Evolutionary conservation across 2,113 vertebrate species (phyloP), one percentile per base, ranked within the genome.

Genomic region (Austrofundulus limnaeus): DNA sequence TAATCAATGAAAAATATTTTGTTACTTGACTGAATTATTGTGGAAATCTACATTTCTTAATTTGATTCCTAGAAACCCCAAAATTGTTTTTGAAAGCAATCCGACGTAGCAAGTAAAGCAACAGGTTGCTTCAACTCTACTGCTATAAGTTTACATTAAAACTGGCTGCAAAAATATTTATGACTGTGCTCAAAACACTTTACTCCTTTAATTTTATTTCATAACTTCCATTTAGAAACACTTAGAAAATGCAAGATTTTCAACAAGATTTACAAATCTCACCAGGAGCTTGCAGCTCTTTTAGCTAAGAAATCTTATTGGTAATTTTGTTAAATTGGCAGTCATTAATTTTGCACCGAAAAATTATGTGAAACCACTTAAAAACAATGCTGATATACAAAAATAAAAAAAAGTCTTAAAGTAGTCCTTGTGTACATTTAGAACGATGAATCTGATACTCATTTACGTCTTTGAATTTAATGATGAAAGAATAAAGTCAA

Each of bases 201-300:
- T 28, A 4, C 7, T 4, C 28, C 28, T 28, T 28, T 28, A 28
- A n/a, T 28, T 28, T 28, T 28, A 28, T 28, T 28, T 28, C 3
- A 28, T 28, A 28, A 0, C 2, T 42, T 42, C 14, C 3, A 15
- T 42, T 15, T 42, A 42, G 15, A 11, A 43, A 43, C 8, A 5
- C 5, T n/a, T n/a, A 43, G 12, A 42, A 16, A 16, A 3, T 16
- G 41, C 5, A 16, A 42, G 41, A 42, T 15, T 5, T 42, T 42
- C 41, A 42, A 5, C 14, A 2, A 41, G 41, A 6, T 15, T 42
- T 43, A 41, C 50, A 63, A 48, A 66, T 67, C 60, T 49, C 60
- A 73, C 65, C 37, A 21, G 42, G 28, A 28, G 7, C 28, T 28
- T 7, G 7, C 28, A 3, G 28, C 7, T 28, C 28, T 28, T 28